Evolutionary conservation across 64 coral and sea anemone genomes (phyloP), one percentile per base, ranked within the genome.

Genomic region (Porites australiensis): DNA sequence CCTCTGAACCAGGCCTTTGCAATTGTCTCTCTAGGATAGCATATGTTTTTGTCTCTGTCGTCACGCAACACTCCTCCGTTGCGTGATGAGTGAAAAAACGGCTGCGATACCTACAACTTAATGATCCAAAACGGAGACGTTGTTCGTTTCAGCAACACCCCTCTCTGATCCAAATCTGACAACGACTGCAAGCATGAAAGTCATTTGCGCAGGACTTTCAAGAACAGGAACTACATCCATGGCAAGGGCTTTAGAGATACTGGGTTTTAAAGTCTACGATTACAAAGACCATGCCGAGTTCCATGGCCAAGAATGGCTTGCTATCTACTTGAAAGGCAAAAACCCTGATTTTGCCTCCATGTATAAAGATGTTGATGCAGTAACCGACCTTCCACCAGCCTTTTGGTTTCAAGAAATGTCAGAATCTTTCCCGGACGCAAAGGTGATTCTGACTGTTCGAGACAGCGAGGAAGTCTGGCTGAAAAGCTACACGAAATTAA

Each of bases 191-290:
- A 64, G 27, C 73, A 75, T 75, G 73, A 75, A 75, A 50, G 44
- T 75, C 15, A 75, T 75, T 5, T 44, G 73, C 19, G 73, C 73
- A 46, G 82, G 62, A 18, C 58, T 85, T 20, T 7, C 23, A 18
- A 88, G 75, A 67, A 88, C 86, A 37, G 86, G 86, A 22, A 74
- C 68, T 5, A 88, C 49, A 54, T 88, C 86, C 68, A 53, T 74
- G 23, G 86, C 86, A 5, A 16, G 6, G 23, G 86, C 86, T 16
- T 67, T 88, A 54, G 15, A 20, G 44, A 55, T 74, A 2, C 86
- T 88, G 4, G 86, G 70, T 2, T 75, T 72, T 27, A 59, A 70
- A 21, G 86, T 88, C 1, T 88, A 75, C 68, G 68, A 88, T 19
- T 88, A 1, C 2, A 1, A 9, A 4, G 68, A 88, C 11, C 68